These are phyloP conservation scores for Aspidoscelis tigris DNA, from an alignment of 2,113 vertebrate genomes.

Conservation along the genomic window DNA sequence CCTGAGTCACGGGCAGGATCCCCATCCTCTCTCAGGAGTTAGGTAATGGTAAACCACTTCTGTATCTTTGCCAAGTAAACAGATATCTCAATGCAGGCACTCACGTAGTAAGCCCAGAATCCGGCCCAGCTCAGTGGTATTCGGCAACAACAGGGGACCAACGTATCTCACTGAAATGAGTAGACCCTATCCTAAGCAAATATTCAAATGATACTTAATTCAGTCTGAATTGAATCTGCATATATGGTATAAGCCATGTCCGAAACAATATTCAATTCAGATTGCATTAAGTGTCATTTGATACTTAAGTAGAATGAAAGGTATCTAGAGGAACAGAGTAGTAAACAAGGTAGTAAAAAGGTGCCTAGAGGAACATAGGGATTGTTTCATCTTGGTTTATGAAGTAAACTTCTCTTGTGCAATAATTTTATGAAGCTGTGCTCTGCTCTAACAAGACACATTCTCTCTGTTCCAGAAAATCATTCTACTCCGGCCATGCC, in stretches of 20 bases:
- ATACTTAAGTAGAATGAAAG: not conserved
- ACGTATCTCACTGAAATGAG: not conserved
- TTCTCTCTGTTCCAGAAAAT: conserved; percentile 78
- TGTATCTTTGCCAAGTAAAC: too few species aligned
- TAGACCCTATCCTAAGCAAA: not conserved
- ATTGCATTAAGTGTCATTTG: not conserved
- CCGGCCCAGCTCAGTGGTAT: too few species aligned
- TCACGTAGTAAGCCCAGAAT: too few species aligned
- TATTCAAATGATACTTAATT: not conserved
- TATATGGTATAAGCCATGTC: too few species aligned
- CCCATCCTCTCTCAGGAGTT: too few species aligned
- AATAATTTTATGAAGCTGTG: not conserved
- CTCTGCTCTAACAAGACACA: too few species aligned
- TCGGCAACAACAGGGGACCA: too few species aligned
- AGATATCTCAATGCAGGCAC: too few species aligned
- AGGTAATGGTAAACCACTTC: too few species aligned
- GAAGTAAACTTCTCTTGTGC: too few species aligned
- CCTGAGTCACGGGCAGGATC: too few species aligned
- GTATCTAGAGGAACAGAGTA: not conserved
- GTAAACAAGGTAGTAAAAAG: not conserved
- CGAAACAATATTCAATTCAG: not conserved
- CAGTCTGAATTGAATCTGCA: not conserved
- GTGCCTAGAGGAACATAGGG: too few species aligned
- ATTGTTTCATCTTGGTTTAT: not conserved
- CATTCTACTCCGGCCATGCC: conserved; percentile 83